Evolutionary conservation across 2,797 vertebrate species (phyloP).

Genomic region (Gambelia wislizenii): DNA sequence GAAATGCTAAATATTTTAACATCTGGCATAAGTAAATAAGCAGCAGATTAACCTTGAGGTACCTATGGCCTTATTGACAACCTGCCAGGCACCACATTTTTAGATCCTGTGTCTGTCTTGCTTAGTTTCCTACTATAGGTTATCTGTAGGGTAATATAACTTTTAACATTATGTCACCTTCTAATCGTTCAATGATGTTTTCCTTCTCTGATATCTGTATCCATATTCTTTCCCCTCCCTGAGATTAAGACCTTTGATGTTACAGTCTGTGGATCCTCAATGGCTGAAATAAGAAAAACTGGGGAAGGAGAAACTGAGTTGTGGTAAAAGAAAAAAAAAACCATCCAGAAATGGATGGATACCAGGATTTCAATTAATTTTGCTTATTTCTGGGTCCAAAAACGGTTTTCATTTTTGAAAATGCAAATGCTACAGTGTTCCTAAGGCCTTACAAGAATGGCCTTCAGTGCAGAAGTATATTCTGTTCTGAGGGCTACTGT

Average conservation of each 20-base stretch:
- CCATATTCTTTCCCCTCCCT: background rate
- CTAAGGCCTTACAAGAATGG: no score
- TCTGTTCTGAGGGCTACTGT: no score
- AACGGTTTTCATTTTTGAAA: no score
- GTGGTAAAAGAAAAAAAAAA: no score
- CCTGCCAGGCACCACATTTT: slow-evolving; percentile 13
- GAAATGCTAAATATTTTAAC: background rate
- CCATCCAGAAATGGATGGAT: no score
- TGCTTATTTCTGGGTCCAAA: no score
- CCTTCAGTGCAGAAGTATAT: no score
- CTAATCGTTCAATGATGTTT: background rate
- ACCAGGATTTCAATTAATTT: no score
- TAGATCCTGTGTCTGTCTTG: background rate
- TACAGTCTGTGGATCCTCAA: background rate
- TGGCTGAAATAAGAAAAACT: background rate
- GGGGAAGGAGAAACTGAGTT: background rate
- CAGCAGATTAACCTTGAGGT: slow-evolving; percentile 28
- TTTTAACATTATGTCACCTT: background rate
- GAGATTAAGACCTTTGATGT: background rate
- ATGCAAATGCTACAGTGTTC: no score
- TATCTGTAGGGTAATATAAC: slow-evolving; percentile 30
- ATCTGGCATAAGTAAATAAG: slow-evolving; percentile 4
- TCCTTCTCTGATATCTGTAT: background rate
- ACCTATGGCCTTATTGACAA: slow-evolving; percentile 8
- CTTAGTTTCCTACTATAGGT: slow-evolving; percentile 20